Evolutionary conservation across 2,797 vertebrate species (phyloP), one percentile per base, ranked within the genome.

Genomic region (Anableps anableps): DNA sequence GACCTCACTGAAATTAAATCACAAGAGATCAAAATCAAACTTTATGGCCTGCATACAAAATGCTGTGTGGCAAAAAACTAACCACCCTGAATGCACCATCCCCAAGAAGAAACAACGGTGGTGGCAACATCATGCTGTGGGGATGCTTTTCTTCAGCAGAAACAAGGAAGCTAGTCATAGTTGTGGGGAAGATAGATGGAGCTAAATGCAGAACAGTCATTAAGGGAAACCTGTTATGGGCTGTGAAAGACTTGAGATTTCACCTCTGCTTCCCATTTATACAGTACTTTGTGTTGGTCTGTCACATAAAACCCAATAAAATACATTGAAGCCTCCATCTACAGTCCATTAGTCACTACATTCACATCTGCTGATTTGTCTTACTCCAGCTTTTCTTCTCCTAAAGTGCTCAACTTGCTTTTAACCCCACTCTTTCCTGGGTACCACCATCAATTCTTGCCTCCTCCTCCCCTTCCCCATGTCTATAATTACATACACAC

Each of bases 401-500:
- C 76, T 70, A 36, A 21, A 58, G 48, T 86, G 80, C 71, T 79
- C 60, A 76, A 88, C 80, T 84, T 73, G 80, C 83, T 84, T 87
- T 80, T 83, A 83, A 58, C 81, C 85, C 87, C 84, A 75, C 76
- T 85, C 75, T 80, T 85, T 84, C 62, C 70, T 23, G 36, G 72
- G 83, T 81, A 87, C 83, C 78, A 76, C 81, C 23, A 66, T 82
- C 77, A 48, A 77, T 82, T 50, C 68, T 34, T 17, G 36, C 45
- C 79, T 48, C 74, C 84, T 60, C 45, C 73, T 51, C 79, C 72
- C 85, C 76, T 82, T 84, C 83, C 73, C 80, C 80, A 74, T 83
- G 83, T 87, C 86, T 94, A 92, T 95, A 96, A 96, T 96, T 95
- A 95, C 91, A 93, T 68, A 91, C 88, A 92, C 93, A 90, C 91